Evolutionary conservation across 2,797 vertebrate genomes (phyloP), one percentile per base, ranked within the genome.

Genomic region (Tinamus major): DNA sequence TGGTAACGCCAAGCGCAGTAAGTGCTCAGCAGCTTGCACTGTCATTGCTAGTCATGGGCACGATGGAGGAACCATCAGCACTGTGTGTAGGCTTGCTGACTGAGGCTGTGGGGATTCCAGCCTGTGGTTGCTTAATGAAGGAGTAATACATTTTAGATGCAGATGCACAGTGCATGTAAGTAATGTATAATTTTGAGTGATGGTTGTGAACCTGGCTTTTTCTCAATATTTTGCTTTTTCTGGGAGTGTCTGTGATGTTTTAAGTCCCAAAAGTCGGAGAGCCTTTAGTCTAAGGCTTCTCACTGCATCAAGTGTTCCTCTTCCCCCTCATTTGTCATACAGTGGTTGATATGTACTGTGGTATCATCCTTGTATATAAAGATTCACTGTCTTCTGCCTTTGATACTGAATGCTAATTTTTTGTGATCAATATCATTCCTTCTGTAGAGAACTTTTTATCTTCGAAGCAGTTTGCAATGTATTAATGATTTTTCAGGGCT

Each of bases 81-180:
- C 64, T 77, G 81, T 35, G 35, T 35, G 35, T 79, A 74, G 63
- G 68, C 71, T 93, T 82, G 72, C 27, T 41, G 61, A 89, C 89
- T 75, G 68, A 95, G 42, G 64, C 41, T 81, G 90, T 78, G 59
- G 39, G 20, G 87, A 74, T 89, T 92, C 88, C 46, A 51, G 56
- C 56, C 24, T 67, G 20, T 67, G 48, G 70, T 79, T 85, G 58
- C 76, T 80, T 93, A 41, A 64, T 64, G 76, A 68, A 41, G 89
- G 87, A 93, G 85, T 93, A 92, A 87, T 82, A 26, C 78, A 59
- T 53, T 80, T 91, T 96, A 91, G 48, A 53, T 71, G 76, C 58
- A 67, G 83, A 89, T 91, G 61, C 76, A 87, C 37, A 44, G 65
- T 83, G 26, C 49, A 24, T 79, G 14, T 13, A 80, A 79, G 58